phyloP scores from a whole-genome alignment of 2,113 vertebrate species.

The Paradisaea rubra region DNA sequence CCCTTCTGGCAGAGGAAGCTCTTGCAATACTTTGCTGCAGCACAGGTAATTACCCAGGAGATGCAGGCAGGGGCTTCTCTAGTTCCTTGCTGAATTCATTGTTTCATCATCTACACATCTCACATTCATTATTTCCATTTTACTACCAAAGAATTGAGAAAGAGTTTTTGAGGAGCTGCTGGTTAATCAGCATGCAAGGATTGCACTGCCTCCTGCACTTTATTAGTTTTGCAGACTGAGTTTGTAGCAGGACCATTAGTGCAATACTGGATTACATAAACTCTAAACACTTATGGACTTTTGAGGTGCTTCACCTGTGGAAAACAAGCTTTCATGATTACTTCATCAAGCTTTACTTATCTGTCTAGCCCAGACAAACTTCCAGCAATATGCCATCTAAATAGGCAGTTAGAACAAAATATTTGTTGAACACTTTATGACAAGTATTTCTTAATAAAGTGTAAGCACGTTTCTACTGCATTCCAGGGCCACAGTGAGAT shows the following conservation, averaged over 20 bases:
- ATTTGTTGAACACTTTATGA: not conserved
- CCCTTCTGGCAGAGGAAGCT: not conserved
- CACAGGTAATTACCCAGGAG: not conserved
- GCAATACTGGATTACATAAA: not conserved
- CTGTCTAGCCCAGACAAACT: not conserved
- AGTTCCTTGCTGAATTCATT: not conserved
- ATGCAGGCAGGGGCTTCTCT: not conserved
- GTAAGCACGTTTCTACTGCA: not conserved
- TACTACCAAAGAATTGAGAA: not conserved
- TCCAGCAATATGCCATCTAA: not conserved
- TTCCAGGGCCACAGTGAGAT: not conserved
- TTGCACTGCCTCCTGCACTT: not conserved
- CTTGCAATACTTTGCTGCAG: not conserved
- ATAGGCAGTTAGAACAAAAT: not conserved
- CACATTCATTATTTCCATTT: constrained; percentile 26
- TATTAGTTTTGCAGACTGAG: not conserved
- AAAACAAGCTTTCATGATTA: not conserved
- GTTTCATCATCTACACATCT: not conserved
- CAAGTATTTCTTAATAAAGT: not conserved
- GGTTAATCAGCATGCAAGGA: not conserved
- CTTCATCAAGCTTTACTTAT: not conserved
- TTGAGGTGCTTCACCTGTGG: not conserved
- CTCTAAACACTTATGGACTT: not conserved
- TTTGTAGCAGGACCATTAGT: not conserved
- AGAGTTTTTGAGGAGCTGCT: not conserved